Conservation (phyloP, 1,140 invertebrate species). For the Centruroides vittatus region DNA sequence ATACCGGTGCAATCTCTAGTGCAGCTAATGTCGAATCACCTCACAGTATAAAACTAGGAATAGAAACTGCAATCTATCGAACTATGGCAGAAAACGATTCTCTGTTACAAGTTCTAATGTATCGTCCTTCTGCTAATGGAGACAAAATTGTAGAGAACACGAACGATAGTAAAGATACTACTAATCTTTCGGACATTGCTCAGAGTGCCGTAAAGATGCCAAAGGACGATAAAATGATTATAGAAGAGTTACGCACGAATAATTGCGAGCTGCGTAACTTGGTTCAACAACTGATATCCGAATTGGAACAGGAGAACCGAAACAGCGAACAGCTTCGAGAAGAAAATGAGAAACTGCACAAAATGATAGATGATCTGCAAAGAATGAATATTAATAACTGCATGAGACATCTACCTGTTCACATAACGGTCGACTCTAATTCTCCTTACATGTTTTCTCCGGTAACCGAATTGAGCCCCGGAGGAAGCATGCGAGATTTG, state of each 20-base stretch:
- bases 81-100: constrained; percentile 10
- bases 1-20: background rate
- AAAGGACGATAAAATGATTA: constrained; percentile 9
- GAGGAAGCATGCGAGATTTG: no score
- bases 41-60: background rate
- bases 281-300: constrained; percentile 1
- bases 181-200: background rate
- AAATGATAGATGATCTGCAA: background rate
- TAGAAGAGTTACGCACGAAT: constrained; percentile 7
- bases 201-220: constrained; percentile 1
- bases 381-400: background rate
- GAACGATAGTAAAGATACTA: background rate
- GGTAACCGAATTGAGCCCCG: no score
- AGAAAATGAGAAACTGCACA: no score
- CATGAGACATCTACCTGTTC: no score
- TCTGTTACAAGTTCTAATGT: constrained; percentile 3
- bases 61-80: constrained; percentile 1
- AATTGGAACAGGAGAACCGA: constrained; percentile 2
- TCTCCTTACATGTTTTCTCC: no score
- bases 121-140: background rate
- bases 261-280: constrained; percentile 4
- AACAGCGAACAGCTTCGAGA: background rate
- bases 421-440: no score
- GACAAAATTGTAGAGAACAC: background rate
- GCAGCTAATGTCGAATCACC: background rate